Evolutionary conservation across 1,140 invertebrate genomes (phyloP).

Genomic region (Diachasma alloeum): DNA sequence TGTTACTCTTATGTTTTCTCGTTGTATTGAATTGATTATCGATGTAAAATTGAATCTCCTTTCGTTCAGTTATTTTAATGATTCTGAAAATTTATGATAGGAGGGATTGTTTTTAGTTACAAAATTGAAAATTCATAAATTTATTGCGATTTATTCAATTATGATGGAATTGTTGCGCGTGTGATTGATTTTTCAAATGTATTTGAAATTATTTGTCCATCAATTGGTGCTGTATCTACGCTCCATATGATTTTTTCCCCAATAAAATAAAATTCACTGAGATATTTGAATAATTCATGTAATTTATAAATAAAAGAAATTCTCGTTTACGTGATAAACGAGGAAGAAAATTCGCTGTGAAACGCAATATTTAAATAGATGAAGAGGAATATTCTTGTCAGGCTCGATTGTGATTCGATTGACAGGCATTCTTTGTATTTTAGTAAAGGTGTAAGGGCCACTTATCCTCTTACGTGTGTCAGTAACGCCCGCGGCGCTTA

Average conservation of each 20-base stretch:
- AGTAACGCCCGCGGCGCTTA: neutral
- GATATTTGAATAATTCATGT: neutral
- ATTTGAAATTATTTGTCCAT: neutral
- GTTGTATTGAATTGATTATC: neutral
- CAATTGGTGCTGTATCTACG: neutral
- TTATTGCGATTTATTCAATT: neutral
- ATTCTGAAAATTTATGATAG: neutral
- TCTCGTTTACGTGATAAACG: slow-evolving; percentile 23
- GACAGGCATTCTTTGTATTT: slow-evolving; percentile 9
- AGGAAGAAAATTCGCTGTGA: slow-evolving; percentile 32
- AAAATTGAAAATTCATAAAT: neutral
- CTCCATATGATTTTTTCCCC: neutral
- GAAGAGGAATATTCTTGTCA: slow-evolving; percentile 14
- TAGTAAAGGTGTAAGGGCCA: neutral
- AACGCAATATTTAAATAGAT: slow-evolving; percentile 30
- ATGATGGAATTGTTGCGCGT: neutral
- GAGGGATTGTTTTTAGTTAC: neutral
- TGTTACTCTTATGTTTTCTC: slow-evolving; percentile 12
- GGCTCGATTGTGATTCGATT: slow-evolving; percentile 15
- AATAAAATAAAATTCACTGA: neutral
- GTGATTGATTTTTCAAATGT: neutral
- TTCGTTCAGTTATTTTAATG: neutral
- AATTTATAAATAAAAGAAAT: slow-evolving; percentile 22
- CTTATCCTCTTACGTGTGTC: neutral
- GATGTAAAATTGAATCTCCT: neutral